phyloP scores from a whole-genome alignment of 2,797 vertebrate genomes.

The Rhinogobio ventralis region DNA sequence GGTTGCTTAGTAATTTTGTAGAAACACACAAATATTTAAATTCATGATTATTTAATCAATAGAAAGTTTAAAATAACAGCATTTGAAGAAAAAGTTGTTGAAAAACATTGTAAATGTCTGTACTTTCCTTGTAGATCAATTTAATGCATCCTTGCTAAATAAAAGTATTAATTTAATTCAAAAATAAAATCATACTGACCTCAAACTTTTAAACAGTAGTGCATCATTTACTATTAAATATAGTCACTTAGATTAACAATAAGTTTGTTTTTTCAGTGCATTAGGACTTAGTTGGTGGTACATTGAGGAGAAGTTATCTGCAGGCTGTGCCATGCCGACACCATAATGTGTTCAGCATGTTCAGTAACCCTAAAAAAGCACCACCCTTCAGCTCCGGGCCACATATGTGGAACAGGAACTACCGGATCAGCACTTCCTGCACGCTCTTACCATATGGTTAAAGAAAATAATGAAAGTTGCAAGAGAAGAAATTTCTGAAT shows the following conservation, averaged over 20 bases:
- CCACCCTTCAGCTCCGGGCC: constrained; percentile 49
- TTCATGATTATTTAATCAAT: not conserved
- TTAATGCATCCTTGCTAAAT: not conserved
- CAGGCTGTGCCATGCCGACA: constrained; percentile 70
- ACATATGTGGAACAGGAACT: constrained; percentile 70
- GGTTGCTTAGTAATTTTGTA: not conserved
- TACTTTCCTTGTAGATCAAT: not conserved
- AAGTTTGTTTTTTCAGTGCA: not conserved
- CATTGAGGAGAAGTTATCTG: constrained; percentile 49
- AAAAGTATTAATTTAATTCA: not conserved
- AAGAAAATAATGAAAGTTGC: not conserved
- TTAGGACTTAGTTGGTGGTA: constrained; percentile 52
- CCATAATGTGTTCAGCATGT: constrained; percentile 81
- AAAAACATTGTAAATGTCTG: not conserved
- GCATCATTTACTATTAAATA: not conserved
- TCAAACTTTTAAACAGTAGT: not conserved
- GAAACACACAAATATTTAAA: not conserved
- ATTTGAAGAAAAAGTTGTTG: not conserved
- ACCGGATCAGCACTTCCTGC: constrained; percentile 76
- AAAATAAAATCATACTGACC: not conserved
- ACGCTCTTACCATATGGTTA: constrained; percentile 50
- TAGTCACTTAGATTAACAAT: not conserved
- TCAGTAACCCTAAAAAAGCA: constrained; percentile 60
- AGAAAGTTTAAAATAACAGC: not conserved
- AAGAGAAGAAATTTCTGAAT: not conserved